These are phyloP conservation scores for Alexandromys fortis DNA, from an alignment of 2,113 vertebrate species.

Conservation along the genomic window DNA sequence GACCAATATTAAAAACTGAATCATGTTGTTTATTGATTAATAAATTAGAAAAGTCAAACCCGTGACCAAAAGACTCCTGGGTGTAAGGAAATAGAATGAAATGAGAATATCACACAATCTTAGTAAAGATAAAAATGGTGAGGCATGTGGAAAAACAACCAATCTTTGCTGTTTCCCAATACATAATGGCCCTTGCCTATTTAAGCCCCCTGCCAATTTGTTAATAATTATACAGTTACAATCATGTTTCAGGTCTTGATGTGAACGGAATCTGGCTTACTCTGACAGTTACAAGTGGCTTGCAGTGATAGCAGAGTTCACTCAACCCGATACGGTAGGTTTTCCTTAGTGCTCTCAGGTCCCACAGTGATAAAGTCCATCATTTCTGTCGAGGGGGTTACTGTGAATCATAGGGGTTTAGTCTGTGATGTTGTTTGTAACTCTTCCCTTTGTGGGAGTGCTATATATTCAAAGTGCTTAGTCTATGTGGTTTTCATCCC, in stretches of 20 bases:
- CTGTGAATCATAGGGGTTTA: neutral
- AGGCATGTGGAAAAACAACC: neutral
- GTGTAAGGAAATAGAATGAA: neutral
- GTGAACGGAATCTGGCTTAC: neutral
- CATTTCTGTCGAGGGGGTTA: neutral
- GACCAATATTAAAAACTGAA: neutral
- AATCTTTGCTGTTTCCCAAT: neutral
- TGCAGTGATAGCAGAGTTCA: neutral
- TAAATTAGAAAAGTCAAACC: neutral
- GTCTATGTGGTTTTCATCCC: neutral
- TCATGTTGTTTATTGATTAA: neutral
- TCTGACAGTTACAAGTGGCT: neutral
- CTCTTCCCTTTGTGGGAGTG: neutral
- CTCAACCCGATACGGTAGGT: accelerated
- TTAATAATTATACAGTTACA: neutral
- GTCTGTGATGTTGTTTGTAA: neutral
- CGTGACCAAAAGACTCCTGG: neutral
- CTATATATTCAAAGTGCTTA: neutral
- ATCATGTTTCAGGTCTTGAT: neutral
- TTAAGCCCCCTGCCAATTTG: neutral
- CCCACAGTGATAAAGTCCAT: neutral
- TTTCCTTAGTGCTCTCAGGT: neutral
- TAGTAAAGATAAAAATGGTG: neutral
- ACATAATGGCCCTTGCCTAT: neutral
- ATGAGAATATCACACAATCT: neutral